Evolutionary conservation across 2,113 vertebrate species (phyloP), one percentile per base, ranked within the genome.

Genomic region (Percina caprodes): DNA sequence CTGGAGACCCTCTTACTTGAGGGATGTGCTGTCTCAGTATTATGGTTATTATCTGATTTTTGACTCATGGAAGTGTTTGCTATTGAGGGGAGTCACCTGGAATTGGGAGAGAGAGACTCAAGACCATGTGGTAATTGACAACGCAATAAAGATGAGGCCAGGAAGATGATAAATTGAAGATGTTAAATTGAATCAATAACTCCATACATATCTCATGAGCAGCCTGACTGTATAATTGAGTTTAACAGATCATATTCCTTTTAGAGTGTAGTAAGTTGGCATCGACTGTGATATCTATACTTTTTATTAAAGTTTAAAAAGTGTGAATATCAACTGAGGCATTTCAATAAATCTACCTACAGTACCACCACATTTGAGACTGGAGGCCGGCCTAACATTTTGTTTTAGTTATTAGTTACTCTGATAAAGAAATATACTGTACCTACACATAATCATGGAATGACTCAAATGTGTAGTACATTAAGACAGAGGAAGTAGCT

Each of bases 101-200:
- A 82, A 81, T 83, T 71, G 71, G 79, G 18, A 16, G 3, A 60
- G 77, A 68, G 80, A 89, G 83, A 85, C 83, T 74, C 3, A 18
- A 86, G 78, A 83, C 80, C 70, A 78, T 78, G 80, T 79, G 74
- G 75, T 86, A 84, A 91, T 91, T 92, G 86, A 93, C 91, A 91
- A 89, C 68, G 55, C 88, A 79, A 90, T 92, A 90, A 92, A 93
- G 88, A 89, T 84, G 79, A 80, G 35, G 79, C 86, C 42, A 30
- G 82, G 85, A 88, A 85, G 82, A 94, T 92, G 87, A 94, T 91
- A 46, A 87, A 88, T 79, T 87, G 66, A 74, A 90, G 87, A 85
- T 84, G 83, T 91, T 90, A 91, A 90, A 92, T 76, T 70, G 58
- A 92, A 90, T 93, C 90, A 89, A 93, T 93, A 92, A 90, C 86